Conservation (phyloP, 2,888 invertebrate species). For the Gortyna flavago region DNA sequence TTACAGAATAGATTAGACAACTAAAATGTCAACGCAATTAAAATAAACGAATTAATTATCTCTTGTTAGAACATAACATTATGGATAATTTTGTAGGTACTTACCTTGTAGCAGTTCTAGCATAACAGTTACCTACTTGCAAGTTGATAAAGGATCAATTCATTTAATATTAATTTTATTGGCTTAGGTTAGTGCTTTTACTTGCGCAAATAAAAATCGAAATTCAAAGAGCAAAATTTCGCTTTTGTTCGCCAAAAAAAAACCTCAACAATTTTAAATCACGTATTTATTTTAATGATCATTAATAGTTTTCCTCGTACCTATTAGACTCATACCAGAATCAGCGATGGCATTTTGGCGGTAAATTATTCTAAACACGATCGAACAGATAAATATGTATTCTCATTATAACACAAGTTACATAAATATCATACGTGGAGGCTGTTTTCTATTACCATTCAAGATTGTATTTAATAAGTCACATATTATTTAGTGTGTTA, state of each 20-base stretch:
- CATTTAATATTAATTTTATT: neutral
- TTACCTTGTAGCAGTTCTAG: neutral
- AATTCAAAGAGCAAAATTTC: too few species aligned
- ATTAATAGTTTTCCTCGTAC: neutral
- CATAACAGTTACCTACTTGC: neutral
- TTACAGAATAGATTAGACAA: too few species aligned
- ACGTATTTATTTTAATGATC: too few species aligned
- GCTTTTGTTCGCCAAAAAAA: too few species aligned
- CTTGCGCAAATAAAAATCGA: too few species aligned
- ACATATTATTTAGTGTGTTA: slow-evolving; percentile 8
- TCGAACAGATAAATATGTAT: slow-evolving; percentile 14
- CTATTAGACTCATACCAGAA: neutral
- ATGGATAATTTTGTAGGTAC: too few species aligned
- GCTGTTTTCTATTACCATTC: slow-evolving; percentile 34
- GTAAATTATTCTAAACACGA: slow-evolving; percentile 39
- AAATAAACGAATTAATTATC: too few species aligned
- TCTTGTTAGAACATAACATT: too few species aligned
- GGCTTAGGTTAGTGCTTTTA: neutral
- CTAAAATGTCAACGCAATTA: too few species aligned
- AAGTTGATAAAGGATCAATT: neutral
- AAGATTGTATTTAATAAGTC: neutral
- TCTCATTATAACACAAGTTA: slow-evolving; percentile 13
- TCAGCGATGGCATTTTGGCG: neutral
- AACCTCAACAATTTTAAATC: too few species aligned
- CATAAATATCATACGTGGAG: slow-evolving; percentile 1